A percentile compares a stretch with the other conserved stretches of the same genome.
These are phyloP conservation scores for Pseudomugil gertrudae DNA, from an alignment of 2,797 vertebrate species.

Conservation along the genomic window DNA sequence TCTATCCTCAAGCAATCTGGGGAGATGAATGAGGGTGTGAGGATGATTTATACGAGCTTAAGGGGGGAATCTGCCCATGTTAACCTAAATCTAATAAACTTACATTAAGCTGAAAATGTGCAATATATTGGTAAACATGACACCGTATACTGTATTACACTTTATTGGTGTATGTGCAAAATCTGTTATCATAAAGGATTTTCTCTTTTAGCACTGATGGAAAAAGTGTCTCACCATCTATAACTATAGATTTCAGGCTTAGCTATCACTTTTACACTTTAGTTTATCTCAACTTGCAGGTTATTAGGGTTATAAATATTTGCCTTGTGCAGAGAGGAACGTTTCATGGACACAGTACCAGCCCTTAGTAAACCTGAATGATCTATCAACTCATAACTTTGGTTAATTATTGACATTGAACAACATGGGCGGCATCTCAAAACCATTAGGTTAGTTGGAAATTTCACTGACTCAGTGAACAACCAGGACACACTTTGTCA, in stretches of 20 bases:
- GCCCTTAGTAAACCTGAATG: background rate
- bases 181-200: background rate
- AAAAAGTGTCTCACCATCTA: no score
- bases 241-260: no score
- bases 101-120: constrained; percentile 19
- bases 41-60: constrained; percentile 55
- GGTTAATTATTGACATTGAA: background rate
- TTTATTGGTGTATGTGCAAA: background rate
- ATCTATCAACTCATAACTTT: background rate
- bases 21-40: constrained; percentile 40
- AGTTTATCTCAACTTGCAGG: background rate
- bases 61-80: constrained; percentile 43
- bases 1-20: constrained; percentile 33
- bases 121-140: constrained; percentile 11
- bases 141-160: no score
- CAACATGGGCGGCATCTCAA: background rate
- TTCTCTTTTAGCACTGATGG: background rate
- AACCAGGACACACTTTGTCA: background rate
- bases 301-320: background rate
- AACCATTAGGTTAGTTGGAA: background rate
- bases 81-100: constrained; percentile 30
- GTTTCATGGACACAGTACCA: background rate
- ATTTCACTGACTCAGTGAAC: background rate
- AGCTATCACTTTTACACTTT: background rate
- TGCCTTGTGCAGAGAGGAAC: background rate